Conservation (phyloP, 2,113 vertebrate species). For the Dicrurus megarhynchus region DNA sequence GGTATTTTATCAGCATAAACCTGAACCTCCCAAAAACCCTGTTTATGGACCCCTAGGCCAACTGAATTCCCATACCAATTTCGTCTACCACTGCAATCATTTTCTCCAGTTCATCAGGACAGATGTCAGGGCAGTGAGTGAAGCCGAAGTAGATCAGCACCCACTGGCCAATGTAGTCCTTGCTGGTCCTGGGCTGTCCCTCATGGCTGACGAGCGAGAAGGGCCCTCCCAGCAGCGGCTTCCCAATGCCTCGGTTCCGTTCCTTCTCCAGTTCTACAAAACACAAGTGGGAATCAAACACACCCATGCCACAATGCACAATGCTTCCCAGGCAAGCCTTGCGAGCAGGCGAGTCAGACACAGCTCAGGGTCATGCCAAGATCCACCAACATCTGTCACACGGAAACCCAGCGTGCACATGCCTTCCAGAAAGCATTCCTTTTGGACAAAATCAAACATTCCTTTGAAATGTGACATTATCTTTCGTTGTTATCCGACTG, state of each 20-base stretch:
- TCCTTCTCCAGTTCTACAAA: conserved; percentile 84
- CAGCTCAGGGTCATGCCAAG: fast-evolving
- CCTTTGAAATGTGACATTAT: fast-evolving
- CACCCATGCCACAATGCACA: fast-evolving
- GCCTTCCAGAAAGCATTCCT: neutral
- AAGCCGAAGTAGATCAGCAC: conserved; percentile 96
- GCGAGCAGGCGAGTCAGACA: too few species aligned
- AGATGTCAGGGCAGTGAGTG: conserved; percentile 97
- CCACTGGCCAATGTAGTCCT: conserved; percentile 91
- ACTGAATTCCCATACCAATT: conserved; percentile 82
- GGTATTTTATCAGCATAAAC: neutral
- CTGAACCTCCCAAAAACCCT: neutral
- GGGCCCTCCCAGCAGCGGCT: conserved; percentile 87
- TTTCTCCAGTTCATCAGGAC: conserved; percentile 96
- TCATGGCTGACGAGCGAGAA: conserved; percentile 87
- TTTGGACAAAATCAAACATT: neutral
- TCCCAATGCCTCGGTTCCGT: conserved; percentile 82
- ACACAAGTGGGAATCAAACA: neutral
- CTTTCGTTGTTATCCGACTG: fast-evolving
- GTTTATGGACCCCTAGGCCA: neutral
- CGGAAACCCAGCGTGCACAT: fast-evolving
- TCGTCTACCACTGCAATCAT: conserved; percentile 92
- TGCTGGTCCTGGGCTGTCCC: conserved; percentile 77
- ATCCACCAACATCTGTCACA: fast-evolving
- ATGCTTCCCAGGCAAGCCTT: fast-evolving